phyloP scores from a whole-genome alignment of 53 echinoderm and acorn worm species.

The Arbacia lixula region DNA sequence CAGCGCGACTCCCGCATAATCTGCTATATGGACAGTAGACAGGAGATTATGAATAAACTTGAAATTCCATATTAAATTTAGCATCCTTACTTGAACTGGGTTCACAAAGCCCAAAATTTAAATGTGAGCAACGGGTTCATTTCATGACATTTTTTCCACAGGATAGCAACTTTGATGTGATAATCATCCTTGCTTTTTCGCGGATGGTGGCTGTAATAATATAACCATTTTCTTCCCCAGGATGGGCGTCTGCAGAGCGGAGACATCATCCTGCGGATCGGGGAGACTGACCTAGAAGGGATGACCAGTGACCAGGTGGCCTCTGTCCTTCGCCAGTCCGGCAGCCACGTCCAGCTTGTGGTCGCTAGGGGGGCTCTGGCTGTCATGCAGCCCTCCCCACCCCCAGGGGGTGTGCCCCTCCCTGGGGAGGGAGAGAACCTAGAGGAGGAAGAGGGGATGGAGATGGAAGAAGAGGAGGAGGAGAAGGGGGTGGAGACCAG shows the following conservation, averaged over 20 bases:
- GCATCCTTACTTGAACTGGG: too few species aligned
- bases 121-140: too few species aligned
- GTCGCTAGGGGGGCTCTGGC: slow-evolving; percentile 72
- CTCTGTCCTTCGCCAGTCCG: slow-evolving; percentile 85
- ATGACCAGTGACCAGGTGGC: slow-evolving; percentile 96
- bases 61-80: too few species aligned
- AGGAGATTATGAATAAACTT: too few species aligned
- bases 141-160: too few species aligned
- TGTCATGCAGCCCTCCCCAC: slow-evolving; percentile 43
- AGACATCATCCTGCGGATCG: slow-evolving; percentile 94
- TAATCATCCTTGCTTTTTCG: too few species aligned
- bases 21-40: too few species aligned
- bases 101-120: too few species aligned
- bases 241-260: slow-evolving; percentile 94
- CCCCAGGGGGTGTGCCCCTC: slow-evolving; percentile 8
- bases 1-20: too few species aligned
- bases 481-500: slow-evolving; percentile 40
- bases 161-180: too few species aligned
- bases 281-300: slow-evolving; percentile 88
- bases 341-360: slow-evolving; percentile 82
- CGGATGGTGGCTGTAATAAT: too few species aligned
- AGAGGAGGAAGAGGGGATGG: slow-evolving; percentile 39
- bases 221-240: slow-evolving; percentile 50
- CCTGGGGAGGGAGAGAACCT: too few species aligned
- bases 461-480: slow-evolving; percentile 11